These are phyloP conservation scores for Epizoanthus stellaris DNA, from an alignment of 92 coral and sea anemone species.

Conservation along the genomic window DNA sequence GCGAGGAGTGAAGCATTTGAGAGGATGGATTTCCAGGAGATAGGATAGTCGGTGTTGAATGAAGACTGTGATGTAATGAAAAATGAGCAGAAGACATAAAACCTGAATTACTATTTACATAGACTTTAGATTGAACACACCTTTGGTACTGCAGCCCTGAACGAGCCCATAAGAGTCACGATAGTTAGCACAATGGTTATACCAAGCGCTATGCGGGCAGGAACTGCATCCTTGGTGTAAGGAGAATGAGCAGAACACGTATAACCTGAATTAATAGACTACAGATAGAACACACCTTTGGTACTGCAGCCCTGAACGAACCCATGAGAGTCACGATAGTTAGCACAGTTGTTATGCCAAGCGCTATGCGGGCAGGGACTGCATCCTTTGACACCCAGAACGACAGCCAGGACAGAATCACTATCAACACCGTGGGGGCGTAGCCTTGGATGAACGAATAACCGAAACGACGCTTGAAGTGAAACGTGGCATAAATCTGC, in stretches of 20 bases:
- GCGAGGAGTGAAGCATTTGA: too few species aligned
- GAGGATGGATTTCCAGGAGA: too few species aligned
- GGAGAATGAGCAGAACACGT: too few species aligned
- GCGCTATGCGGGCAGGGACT: conserved; percentile 75
- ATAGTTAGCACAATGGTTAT: conserved; percentile 8
- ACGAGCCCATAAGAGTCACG: conserved; percentile 67
- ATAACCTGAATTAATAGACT: too few species aligned
- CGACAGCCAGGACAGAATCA: conserved; percentile 72
- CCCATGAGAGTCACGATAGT: conserved; percentile 85
- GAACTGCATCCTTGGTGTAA: too few species aligned
- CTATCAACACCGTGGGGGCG: conserved; percentile 70
- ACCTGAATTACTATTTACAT: too few species aligned
- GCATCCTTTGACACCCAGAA: conserved; percentile 81
- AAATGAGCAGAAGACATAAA: too few species aligned
- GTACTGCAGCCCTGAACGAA: conserved; percentile 49
- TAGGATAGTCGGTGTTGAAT: too few species aligned
- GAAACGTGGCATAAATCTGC: conserved; percentile 41
- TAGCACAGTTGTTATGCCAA: conserved; percentile 72
- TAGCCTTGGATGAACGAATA: conserved; percentile 72
- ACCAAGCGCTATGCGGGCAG: conserved; percentile 55
- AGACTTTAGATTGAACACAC: too few species aligned
- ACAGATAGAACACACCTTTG: too few species aligned
- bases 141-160: conserved; percentile 27
- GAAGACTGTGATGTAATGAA: too few species aligned
- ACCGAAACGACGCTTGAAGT: conserved; percentile 67